These are phyloP conservation scores for Iselma pallidipennis DNA, from an alignment of 2,888 invertebrate genomes.

Conservation along the genomic window DNA sequence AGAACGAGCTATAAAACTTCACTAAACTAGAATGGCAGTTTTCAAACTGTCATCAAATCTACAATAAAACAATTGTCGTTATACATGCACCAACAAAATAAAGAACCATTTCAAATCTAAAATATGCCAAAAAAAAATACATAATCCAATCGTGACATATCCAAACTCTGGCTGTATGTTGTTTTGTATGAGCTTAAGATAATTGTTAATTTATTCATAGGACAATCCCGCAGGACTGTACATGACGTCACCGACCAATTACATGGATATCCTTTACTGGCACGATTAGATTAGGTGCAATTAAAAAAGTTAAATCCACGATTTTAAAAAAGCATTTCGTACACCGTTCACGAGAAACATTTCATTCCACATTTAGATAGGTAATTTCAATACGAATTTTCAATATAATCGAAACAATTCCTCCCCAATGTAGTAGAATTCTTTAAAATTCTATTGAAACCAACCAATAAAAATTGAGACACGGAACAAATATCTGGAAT, in stretches of 20 bases:
- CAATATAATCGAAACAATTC: too few species aligned
- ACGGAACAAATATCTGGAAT: background rate
- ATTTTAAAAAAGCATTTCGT: constrained; percentile 43
- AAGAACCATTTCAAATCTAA: background rate
- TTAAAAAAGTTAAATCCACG: constrained; percentile 49
- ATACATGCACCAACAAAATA: background rate
- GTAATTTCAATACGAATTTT: too few species aligned
- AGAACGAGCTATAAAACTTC: background rate
- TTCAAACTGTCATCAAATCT: background rate
- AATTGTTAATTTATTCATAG: constrained; percentile 52
- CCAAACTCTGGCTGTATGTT: constrained; percentile 9
- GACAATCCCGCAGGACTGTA: constrained; percentile 43
- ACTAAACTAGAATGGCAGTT: background rate
- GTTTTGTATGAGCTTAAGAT: constrained; percentile 47
- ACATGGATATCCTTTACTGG: constrained; percentile 43
- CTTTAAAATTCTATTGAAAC: too few species aligned
- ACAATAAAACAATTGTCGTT: background rate
- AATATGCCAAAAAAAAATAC: constrained; percentile 8
- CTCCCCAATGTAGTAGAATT: too few species aligned
- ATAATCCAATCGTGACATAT: constrained; percentile 1
- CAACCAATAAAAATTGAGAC: background rate
- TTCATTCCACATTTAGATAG: too few species aligned
- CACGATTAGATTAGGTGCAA: constrained; percentile 47
- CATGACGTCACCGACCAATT: constrained; percentile 47
- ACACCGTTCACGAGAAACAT: constrained; percentile 7